These are phyloP conservation scores for Cerceris ruficornis DNA, from an alignment of 2,888 invertebrate genomes.

Conservation along the genomic window DNA sequence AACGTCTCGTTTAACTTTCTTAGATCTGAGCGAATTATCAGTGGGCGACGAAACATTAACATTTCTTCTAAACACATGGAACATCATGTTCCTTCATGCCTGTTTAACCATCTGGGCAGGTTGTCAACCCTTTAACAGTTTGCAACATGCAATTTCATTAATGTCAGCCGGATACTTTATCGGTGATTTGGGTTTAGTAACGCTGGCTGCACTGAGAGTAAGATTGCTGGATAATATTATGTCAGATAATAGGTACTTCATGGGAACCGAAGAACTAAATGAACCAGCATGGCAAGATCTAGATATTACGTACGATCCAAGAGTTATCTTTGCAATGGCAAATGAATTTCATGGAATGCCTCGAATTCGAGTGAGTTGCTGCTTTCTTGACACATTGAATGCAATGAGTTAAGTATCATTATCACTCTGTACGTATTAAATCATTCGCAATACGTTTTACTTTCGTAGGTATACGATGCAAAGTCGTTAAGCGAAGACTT, in stretches of 20 bases:
- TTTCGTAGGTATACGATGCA: constrained; percentile 69
- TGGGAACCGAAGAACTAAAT: constrained; percentile 74
- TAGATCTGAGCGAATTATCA: constrained; percentile 76
- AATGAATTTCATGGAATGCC: constrained; percentile 75
- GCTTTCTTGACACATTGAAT: neutral
- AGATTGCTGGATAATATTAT: constrained; percentile 71
- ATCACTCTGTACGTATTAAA: neutral
- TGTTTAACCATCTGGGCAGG: constrained; percentile 72
- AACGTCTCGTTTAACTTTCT: constrained; percentile 66
- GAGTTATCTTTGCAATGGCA: constrained; percentile 76
- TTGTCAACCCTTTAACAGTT: constrained; percentile 65
- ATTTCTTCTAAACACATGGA: constrained; percentile 79
- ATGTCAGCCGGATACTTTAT: constrained; percentile 77
- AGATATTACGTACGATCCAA: constrained; percentile 75
- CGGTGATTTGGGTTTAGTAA: constrained; percentile 78
- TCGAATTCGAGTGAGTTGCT: constrained; percentile 64
- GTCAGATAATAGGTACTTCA: constrained; percentile 63
- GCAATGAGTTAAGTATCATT: neutral
- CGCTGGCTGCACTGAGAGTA: constrained; percentile 73
- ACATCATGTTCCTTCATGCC: constrained; percentile 79
- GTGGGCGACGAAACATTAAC: constrained; percentile 77
- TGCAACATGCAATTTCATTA: constrained; percentile 70
- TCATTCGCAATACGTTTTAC: neutral
- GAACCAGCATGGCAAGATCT: constrained; percentile 78
- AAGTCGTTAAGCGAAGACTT: constrained; percentile 72